Evolutionary conservation across 2,888 invertebrate genomes (phyloP).

Genomic region (Thalpophila matura): DNA sequence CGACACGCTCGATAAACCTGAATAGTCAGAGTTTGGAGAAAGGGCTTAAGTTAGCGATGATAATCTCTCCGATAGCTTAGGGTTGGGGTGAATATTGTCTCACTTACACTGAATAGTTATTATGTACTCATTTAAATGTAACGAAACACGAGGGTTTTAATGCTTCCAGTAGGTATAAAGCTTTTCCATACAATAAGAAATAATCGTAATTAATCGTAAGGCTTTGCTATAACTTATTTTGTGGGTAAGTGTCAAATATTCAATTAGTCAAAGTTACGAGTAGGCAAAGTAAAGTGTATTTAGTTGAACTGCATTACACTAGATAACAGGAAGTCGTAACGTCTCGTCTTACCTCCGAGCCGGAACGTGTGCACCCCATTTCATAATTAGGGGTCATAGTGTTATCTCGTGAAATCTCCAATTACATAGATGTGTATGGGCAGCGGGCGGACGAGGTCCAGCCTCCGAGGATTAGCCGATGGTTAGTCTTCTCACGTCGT

Average conservation of each 20-base stretch:
- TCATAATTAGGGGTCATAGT: slow-evolving; percentile 84
- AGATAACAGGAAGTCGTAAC: slow-evolving; percentile 61
- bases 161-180: background rate
- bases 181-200: background rate
- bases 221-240: background rate
- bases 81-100: slow-evolving; percentile 60
- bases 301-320: slow-evolving; percentile 49
- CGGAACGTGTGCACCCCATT: slow-evolving; percentile 70
- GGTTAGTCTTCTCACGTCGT: slow-evolving; percentile 89
- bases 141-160: slow-evolving; percentile 14
- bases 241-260: background rate
- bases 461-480: slow-evolving; percentile 81
- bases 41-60: slow-evolving; percentile 70
- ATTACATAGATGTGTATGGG: slow-evolving; percentile 80
- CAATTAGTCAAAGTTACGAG: slow-evolving; percentile 23
- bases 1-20: slow-evolving; percentile 65
- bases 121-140: slow-evolving; percentile 41
- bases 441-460: slow-evolving; percentile 65
- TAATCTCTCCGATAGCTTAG: slow-evolving; percentile 72
- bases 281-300: slow-evolving; percentile 29
- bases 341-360: slow-evolving; percentile 59
- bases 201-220: background rate
- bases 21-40: slow-evolving; percentile 75
- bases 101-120: slow-evolving; percentile 46
- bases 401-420: slow-evolving; percentile 89